Evolutionary conservation across 1,140 invertebrate genomes (phyloP), one percentile per base, ranked within the genome.

Genomic region (Pseudomyrmex sp.): DNA sequence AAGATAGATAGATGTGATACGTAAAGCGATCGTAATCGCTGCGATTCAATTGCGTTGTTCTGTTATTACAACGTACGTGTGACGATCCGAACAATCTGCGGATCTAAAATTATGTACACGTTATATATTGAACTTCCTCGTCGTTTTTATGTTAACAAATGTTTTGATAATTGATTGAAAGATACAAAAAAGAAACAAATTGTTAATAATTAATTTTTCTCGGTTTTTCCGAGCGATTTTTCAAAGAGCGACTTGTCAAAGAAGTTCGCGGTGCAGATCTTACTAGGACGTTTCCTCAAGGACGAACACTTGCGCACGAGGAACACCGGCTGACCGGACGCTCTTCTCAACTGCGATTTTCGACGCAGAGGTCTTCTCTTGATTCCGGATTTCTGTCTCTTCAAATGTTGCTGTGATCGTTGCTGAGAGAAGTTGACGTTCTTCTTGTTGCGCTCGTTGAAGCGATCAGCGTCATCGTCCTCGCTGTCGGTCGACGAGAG

Each of bases 241-340:
- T 26, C 26, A 26, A 26, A 26, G 26, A n/a, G 46, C 18, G 13
- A 62, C 1, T 0, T 62, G 12, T 12, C 46, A 18, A 13, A 50
- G 48, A 48, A 61, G 20, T 70, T 18, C n/a, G 12, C 59, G 59
- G 15, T 48, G 63, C 10, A 10, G 18, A 48, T 89, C 93, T 92
- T 94, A 94, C 93, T 93, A 63, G 93, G 91, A 92, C 92, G 90
- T 86, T 92, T 93, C 75, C 93, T 91, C 54, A 93, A 89, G 12
- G 93, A 94, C 5, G 94, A 94, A 58, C 91, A 91, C 46, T 93
- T 94, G 66, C 93, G 89, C 7, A 93, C 92, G 23, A 94, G 90
- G 82, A 93, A 94, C 70, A 94, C 93, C 9, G 94, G 94, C 68
- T 94, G 93, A 12, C 93, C 90, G 18, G 88, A 89, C 26, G 91